These are phyloP conservation scores for Psittacula cyanocephala DNA, from an alignment of 2,113 vertebrate species.

Conservation along the genomic window DNA sequence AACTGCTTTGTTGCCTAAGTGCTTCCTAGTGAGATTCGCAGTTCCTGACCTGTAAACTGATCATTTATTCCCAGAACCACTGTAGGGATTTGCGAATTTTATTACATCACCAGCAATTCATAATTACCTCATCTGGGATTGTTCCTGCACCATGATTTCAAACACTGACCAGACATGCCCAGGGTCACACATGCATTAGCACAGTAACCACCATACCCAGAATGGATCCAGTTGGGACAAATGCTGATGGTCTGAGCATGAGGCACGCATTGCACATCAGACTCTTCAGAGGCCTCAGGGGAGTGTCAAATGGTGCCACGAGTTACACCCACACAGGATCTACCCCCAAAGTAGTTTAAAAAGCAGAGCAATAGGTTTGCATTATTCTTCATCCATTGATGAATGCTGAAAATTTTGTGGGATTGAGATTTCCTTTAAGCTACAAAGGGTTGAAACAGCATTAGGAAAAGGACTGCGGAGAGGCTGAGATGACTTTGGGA, in stretches of 20 bases:
- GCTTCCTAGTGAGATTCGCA: not conserved
- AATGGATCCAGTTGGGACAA: not conserved
- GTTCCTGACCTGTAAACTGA: not conserved
- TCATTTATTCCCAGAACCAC: not conserved
- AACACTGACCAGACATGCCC: not conserved
- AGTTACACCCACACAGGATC: not conserved
- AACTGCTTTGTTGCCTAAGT: not conserved
- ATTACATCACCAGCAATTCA: not conserved
- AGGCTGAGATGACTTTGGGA: not conserved
- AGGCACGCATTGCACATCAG: accelerated
- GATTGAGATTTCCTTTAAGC: not conserved
- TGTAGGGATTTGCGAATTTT: not conserved
- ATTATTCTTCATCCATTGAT: not conserved
- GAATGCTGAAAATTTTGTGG: not conserved
- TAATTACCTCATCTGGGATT: not conserved
- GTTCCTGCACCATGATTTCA: not conserved
- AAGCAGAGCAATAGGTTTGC: not conserved
- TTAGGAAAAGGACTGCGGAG: not conserved
- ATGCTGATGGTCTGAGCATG: not conserved
- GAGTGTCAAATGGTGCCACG: not conserved
- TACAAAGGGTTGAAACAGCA: not conserved
- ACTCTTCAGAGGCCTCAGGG: not conserved
- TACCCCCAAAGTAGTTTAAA: not conserved
- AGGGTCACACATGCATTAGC: not conserved
- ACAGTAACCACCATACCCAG: accelerated